Evolutionary conservation across 2,888 invertebrate species (phyloP), one percentile per base, ranked within the genome.

Genomic region (Mactromeris polynyma): DNA sequence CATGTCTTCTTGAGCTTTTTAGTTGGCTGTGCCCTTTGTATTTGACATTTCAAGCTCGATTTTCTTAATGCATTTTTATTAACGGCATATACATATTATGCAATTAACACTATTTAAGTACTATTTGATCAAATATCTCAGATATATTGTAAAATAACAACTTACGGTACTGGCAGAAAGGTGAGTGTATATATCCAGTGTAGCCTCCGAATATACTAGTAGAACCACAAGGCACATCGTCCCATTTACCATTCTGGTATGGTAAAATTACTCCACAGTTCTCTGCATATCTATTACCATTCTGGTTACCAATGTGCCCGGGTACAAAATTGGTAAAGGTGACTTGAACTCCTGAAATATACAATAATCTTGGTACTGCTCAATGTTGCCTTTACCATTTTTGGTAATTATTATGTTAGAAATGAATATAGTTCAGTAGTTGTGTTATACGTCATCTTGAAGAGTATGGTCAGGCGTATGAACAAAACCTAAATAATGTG

Each of bases 221-320:
- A 26, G 33, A 11, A 33, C 91, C 91, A 84, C 92, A 92, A 2
- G 89, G 89, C 21, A 90, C 87, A 40, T 92, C 92, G 77, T 92
- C 92, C 92, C 92, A 92, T 36, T 46, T 42, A 0, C 90, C 90
- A 36, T 89, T 54, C 58, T 89, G 77, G 38, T 89, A 91, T 0
- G 91, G 91, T 26, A 89, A 80, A 19, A 91, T 81, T 4, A 82
- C 83, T 19, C 6, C 77, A 38, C 33, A 77, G 9, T 77, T 19
- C 19, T 77, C 33, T 33, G 17, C 33, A 21, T 77, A 36, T 33
- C 38, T 19, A 26, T 77, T 33, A 19, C 17, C 77, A 6, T 19
- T 6, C 58, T 77, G 38, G 33, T 77, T 77, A 77, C 77, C 19
- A 19, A 38, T 77, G 14, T 77, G 77, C 19, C 77, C 77, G 2